Conservation (phyloP, 53 echinoderm and acorn worm species). For the Arbacia lixula region DNA sequence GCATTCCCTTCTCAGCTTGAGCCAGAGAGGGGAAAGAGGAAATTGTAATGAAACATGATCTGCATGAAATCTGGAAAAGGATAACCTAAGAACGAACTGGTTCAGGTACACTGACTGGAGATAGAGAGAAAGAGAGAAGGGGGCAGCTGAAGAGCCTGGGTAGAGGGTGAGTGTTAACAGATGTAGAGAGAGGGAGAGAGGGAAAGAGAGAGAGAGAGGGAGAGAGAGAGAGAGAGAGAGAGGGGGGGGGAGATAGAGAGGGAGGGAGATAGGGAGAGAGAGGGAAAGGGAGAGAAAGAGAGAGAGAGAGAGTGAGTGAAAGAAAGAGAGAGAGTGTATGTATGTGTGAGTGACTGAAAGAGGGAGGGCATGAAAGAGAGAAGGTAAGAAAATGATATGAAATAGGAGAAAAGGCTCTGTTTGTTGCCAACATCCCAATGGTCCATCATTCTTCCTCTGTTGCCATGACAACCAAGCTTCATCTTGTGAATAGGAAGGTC, state of each 20-base stretch:
- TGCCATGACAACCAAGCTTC: slow-evolving; percentile 52
- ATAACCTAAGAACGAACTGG: slow-evolving; percentile 38
- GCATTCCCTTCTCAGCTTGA: too few species aligned
- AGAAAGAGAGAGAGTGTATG: neutral
- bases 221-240: neutral
- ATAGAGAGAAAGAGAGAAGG: neutral
- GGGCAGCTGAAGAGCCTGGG: too few species aligned
- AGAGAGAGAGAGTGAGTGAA: slow-evolving; percentile 10
- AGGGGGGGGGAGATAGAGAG: slow-evolving; percentile 1
- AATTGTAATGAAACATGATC: slow-evolving; percentile 44
- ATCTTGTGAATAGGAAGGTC: slow-evolving; percentile 58
- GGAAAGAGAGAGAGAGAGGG: slow-evolving; percentile 27
- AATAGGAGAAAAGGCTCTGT: slow-evolving; percentile 1
- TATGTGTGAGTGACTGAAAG: too few species aligned
- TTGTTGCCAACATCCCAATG: slow-evolving; percentile 19
- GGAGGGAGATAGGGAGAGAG: too few species aligned
- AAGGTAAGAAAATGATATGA: slow-evolving; percentile 24
- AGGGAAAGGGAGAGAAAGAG: too few species aligned
- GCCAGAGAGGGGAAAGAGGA: neutral
- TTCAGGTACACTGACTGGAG: neutral
- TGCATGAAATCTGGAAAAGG: slow-evolving; percentile 27
- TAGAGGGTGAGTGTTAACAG: too few species aligned
- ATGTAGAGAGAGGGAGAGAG: too few species aligned
- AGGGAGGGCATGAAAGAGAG: slow-evolving; percentile 2
- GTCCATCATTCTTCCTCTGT: slow-evolving; percentile 47